A percentile compares a stretch with the other conserved stretches of the same genome.
phyloP scores from a whole-genome alignment of 2,888 invertebrate genomes.

The Cephus pulcher region DNA sequence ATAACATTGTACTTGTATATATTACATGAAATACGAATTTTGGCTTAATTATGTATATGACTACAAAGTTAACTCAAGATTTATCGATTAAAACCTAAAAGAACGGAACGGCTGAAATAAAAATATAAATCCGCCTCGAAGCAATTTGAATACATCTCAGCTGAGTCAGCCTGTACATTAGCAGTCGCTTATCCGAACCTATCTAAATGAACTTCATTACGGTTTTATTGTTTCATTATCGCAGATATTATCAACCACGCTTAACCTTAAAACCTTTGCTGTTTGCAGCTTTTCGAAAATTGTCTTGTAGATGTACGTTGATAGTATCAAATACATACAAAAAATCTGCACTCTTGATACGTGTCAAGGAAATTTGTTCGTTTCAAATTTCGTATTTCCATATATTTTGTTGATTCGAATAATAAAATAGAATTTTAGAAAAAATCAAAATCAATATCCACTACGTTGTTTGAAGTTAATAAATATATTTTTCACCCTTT shows the following conservation, averaged over 20 bases:
- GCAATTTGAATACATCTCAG: neutral
- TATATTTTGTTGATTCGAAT: slow-evolving; percentile 14
- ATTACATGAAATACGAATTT: neutral
- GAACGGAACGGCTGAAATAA: neutral
- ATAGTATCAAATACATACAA: neutral
- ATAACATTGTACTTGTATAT: neutral
- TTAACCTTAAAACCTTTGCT: neutral
- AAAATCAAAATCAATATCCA: neutral
- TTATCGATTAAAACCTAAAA: neutral
- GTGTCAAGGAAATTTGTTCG: neutral
- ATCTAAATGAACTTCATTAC: slow-evolving; percentile 55
- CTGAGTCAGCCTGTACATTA: slow-evolving; percentile 6
- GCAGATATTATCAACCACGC: slow-evolving; percentile 37
- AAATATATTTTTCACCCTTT: neutral
- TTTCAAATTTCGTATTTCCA: slow-evolving; percentile 5
- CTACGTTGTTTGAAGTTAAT: neutral
- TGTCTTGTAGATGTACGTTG: neutral
- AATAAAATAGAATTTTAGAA: neutral
- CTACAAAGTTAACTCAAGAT: neutral
- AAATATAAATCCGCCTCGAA: neutral
- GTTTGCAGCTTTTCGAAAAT: neutral
- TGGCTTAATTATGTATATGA: neutral
- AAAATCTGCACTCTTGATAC: neutral
- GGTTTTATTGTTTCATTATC: slow-evolving; percentile 49
- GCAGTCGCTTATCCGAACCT: slow-evolving; percentile 37